phyloP scores from a whole-genome alignment of 2,888 invertebrate genomes.

The Dryocosmus kuriphilus region DNA sequence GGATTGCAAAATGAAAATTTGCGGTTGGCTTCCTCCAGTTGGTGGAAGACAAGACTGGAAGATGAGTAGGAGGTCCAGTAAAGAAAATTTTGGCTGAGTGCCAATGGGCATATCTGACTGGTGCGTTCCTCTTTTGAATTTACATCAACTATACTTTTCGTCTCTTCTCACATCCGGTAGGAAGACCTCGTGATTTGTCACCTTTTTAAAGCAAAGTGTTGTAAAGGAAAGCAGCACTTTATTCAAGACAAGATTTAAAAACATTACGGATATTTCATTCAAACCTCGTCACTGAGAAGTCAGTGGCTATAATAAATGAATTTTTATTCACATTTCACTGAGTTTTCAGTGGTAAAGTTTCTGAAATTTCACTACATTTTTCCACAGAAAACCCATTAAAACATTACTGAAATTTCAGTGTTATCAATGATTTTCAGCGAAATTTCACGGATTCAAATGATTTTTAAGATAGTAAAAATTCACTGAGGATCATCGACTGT shows the following conservation, averaged over 20 bases:
- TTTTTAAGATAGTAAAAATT: too few species aligned
- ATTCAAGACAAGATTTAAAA: background rate
- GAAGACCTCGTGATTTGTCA: conserved; percentile 24
- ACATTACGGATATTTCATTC: background rate
- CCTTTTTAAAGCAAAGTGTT: background rate
- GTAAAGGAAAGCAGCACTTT: background rate
- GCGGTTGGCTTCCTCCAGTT: conserved; percentile 44
- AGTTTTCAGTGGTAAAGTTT: too few species aligned
- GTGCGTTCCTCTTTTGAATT: conserved; percentile 5
- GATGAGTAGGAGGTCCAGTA: conserved; percentile 37
- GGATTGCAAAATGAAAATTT: conserved; percentile 19
- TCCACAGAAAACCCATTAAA: too few species aligned
- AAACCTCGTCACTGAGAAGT: background rate
- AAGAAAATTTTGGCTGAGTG: conserved; percentile 38
- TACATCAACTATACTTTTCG: conserved; percentile 7
- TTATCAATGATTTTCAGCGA: too few species aligned
- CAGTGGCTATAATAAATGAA: too few species aligned
- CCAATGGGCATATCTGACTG: conserved; percentile 40
- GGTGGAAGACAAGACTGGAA: conserved; percentile 16
- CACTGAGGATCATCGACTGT: too few species aligned
- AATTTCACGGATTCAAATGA: too few species aligned
- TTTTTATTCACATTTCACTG: too few species aligned
- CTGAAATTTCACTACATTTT: too few species aligned
- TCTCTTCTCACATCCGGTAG: conserved; percentile 29
- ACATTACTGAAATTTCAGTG: too few species aligned